phyloP scores from a whole-genome alignment of 2,797 vertebrate species.

The Cuniculus paca region DNA sequence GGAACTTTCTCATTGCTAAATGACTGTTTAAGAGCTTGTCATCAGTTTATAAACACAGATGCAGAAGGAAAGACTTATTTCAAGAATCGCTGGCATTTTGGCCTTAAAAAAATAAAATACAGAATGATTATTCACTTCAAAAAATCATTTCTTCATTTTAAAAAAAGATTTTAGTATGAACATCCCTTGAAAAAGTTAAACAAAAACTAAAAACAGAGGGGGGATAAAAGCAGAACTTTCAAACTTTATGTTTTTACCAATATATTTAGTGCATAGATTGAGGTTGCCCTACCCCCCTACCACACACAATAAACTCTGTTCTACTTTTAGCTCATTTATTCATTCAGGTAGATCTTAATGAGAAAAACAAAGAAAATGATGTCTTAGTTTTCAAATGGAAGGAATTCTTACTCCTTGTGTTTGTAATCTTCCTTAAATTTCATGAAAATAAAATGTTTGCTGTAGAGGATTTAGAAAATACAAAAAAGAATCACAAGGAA shows the following conservation, averaged over 20 bases:
- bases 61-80: constrained; percentile 53
- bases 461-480: constrained; percentile 52
- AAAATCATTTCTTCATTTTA: constrained; percentile 46
- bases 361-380: constrained; percentile 19
- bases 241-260: constrained; percentile 4
- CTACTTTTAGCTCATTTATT: neutral
- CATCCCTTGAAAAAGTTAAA: constrained; percentile 17
- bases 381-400: constrained; percentile 24
- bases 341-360: neutral
- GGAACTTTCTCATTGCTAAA: constrained; percentile 57
- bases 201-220: neutral
- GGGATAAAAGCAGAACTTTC: neutral
- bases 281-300: neutral
- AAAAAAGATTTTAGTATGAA: neutral
- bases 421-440: constrained; percentile 19
- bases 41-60: constrained; percentile 69
- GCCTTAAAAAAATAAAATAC: constrained; percentile 33
- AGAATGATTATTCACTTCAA: neutral
- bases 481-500: constrained; percentile 34
- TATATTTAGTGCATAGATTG: neutral
- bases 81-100: constrained; percentile 36
- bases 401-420: neutral
- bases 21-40: constrained; percentile 67
- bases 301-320: neutral
- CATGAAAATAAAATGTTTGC: constrained; percentile 40